A percentile compares a stretch with the other conserved stretches of the same genome.
These are phyloP conservation scores for Polyploca ridens DNA, from an alignment of 2,888 invertebrate species.

Conservation along the genomic window DNA sequence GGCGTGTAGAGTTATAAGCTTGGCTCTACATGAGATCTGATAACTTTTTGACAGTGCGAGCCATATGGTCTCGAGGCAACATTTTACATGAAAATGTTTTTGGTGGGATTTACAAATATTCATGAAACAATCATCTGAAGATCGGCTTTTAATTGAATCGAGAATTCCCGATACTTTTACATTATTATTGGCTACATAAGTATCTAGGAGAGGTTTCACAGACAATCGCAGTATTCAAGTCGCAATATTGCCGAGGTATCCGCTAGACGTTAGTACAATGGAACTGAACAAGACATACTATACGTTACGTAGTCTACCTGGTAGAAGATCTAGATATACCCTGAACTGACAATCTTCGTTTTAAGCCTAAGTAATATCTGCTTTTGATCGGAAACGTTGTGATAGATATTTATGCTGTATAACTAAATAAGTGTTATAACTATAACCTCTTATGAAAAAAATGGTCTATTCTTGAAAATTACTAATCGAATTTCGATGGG, in stretches of 20 bases:
- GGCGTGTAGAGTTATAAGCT: too few species aligned
- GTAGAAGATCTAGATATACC: not conserved
- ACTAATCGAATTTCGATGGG: too few species aligned
- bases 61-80: too few species aligned
- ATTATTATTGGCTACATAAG: slow-evolving; percentile 71
- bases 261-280: slow-evolving; percentile 37
- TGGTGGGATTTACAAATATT: slow-evolving; percentile 6
- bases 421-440: not conserved
- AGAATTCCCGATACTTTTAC: slow-evolving; percentile 49
- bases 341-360: not conserved
- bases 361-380: not conserved
- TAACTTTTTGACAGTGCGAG: too few species aligned
- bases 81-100: too few species aligned
- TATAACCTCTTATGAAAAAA: too few species aligned
- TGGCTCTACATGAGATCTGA: too few species aligned
- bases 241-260: slow-evolving; percentile 59
- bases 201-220: slow-evolving; percentile 56
- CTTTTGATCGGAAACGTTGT: not conserved
- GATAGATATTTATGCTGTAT: not conserved
- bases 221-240: slow-evolving; percentile 53
- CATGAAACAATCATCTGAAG: slow-evolving; percentile 46
- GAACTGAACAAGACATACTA: slow-evolving; percentile 28
- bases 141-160: slow-evolving; percentile 34
- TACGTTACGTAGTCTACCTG: not conserved
- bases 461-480: too few species aligned